phyloP scores from a whole-genome alignment of 2,888 invertebrate species.

The Conops quadrifasciatus region DNA sequence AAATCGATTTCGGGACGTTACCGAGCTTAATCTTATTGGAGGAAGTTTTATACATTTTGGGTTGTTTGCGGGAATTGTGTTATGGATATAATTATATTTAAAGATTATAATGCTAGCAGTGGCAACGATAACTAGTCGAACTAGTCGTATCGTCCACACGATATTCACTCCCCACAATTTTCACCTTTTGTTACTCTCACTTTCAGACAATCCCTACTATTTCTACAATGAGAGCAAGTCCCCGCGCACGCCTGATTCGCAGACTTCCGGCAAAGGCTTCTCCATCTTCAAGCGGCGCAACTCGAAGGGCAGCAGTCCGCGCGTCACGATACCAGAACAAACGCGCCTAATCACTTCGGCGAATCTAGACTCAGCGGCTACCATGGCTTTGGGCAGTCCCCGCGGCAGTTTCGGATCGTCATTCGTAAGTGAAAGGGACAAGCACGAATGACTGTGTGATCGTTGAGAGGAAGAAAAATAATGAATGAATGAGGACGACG shows the following conservation, averaged over 20 bases:
- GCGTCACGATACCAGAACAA: conserved; percentile 56
- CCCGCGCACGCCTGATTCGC: conserved; percentile 63
- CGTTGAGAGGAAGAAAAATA: background rate
- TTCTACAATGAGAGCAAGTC: conserved; percentile 64
- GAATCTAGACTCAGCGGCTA: conserved; percentile 61
- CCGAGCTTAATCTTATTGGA: too few relatives aligned
- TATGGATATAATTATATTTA: too few relatives aligned
- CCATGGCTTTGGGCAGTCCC: conserved; percentile 61
- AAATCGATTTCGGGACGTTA: too few relatives aligned
- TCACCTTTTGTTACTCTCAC: conserved; percentile 1
- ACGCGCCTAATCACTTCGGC: conserved; percentile 62
- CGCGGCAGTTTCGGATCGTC: conserved; percentile 63
- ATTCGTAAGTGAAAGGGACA: conserved; percentile 39
- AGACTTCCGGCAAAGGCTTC: conserved; percentile 58
- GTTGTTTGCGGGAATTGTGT: too few relatives aligned
- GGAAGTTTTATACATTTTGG: too few relatives aligned
- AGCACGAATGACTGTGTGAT: background rate
- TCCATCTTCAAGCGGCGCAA: conserved; percentile 63
- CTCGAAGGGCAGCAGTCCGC: conserved; percentile 61
- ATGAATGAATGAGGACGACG: conserved; percentile 6
- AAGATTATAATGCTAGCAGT: too few relatives aligned
- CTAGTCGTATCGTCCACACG: too few relatives aligned
- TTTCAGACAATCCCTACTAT: conserved; percentile 64
- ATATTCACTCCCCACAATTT: background rate
- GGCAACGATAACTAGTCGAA: too few relatives aligned